Base-by-base conservation (phyloP, 2,797 vertebrate species). In the Benthosema pterotum region DNA sequence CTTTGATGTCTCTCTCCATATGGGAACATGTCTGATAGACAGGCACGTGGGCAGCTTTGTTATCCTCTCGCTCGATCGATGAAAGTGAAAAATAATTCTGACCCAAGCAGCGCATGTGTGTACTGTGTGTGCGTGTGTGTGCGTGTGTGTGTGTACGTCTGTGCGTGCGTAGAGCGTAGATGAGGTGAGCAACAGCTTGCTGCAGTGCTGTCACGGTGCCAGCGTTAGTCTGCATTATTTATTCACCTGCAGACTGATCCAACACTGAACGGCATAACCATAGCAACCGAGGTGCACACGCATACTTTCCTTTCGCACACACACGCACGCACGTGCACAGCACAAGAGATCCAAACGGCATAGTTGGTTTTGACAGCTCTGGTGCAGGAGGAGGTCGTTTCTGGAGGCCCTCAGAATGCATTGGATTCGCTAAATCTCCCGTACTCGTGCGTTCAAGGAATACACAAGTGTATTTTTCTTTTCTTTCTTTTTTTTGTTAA, bases 141-240 rank as follows among this genome's bases (percentile, higher is more conserved):
- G 49, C 22, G 38, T 14, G 54, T 62, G 69, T 53, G 43, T 50
- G n/a, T 55, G 13, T n/a, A 8, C 32, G 52, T 42, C 14, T 42
- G n/a, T 15, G 52, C 17, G 28, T 22, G 42, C 25, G 42, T 22
- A 55, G 52, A 74, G 55, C 51, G 13, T 67, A 69, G 78, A 75
- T 57, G 82, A 86, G 79, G 82, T 85, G 85, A 84, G 89, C 87
- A 89, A 91, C 89, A 89, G 90, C 88, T 88, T 89, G 86, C 86
- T 91, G 87, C 89, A 89, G 85, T 79, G 86, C 87, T 91, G 89
- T 92, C 88, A 87, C 83, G 72, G 69, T 55, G 88, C 90, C 91
- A 92, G 82, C 84, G 86, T 89, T 91, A 87, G 83, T 79, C 90
- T 93, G 89, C 89, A 93, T 92, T 89, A 92, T 92, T 93, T 89